These are phyloP conservation scores for Rhopilema esculentum DNA, from an alignment of 30 jellyfish, hydroid and myxozoan species.

Conservation along the genomic window DNA sequence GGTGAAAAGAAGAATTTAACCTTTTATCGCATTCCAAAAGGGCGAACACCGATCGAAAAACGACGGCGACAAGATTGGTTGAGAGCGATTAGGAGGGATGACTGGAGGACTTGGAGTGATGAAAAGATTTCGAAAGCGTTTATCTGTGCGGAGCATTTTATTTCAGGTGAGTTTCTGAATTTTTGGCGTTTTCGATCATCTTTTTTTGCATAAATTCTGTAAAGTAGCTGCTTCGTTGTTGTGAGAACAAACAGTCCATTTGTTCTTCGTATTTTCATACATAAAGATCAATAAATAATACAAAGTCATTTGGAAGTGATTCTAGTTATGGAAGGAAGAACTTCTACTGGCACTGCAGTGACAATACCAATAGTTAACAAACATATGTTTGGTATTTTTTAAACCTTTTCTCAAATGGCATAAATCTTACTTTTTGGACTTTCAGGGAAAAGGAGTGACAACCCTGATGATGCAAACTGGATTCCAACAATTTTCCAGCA, in stretches of 20 bases:
- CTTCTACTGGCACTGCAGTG: too few relatives aligned
- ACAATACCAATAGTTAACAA: too few relatives aligned
- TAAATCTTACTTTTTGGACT: too few relatives aligned
- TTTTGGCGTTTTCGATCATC: background rate
- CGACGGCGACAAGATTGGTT: conserved; percentile 54
- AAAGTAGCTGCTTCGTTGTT: too few relatives aligned
- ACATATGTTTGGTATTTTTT: too few relatives aligned
- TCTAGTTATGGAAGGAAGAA: background rate
- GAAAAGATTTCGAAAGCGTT: conserved; percentile 41
- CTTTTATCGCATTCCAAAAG: conserved; percentile 37
- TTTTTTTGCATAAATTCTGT: too few relatives aligned
- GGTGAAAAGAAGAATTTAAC: conserved; percentile 19
- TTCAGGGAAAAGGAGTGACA: too few relatives aligned
- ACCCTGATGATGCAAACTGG: too few relatives aligned
- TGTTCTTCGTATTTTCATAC: too few relatives aligned
- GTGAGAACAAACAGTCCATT: too few relatives aligned
- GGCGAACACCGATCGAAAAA: conserved; percentile 52
- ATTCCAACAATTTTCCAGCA: too few relatives aligned
- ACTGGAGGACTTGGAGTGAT: conserved; percentile 44
- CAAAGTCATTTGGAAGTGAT: background rate
- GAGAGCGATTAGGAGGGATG: conserved; percentile 45
- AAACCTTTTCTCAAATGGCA: too few relatives aligned
- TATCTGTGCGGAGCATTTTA: conserved; percentile 51
- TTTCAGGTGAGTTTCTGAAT: conserved; percentile 22
- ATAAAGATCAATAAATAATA: background rate